Base-by-base conservation (phyloP, 2,113 vertebrate species). In the Brachypodius melanocephalos region DNA sequence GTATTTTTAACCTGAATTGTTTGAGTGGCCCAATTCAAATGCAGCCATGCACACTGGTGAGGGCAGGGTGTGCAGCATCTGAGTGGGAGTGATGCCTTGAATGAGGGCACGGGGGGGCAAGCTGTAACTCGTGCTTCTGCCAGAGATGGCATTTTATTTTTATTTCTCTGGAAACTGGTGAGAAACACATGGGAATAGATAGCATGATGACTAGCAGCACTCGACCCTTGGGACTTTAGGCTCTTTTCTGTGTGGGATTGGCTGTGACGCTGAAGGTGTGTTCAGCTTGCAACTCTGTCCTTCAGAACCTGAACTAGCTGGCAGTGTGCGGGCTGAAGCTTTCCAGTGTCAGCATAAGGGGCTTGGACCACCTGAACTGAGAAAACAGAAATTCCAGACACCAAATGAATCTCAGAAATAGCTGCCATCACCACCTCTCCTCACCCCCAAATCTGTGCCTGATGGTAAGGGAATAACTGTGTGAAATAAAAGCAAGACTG, bases 41-140 rank as follows among this genome's bases (percentile, higher is more conserved):
- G 17, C 76, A 88, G 38, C 40, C 5, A 0, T 2, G 5, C 43
- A 29, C 1, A 1, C 26, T 32, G 67, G 10, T 0, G 7, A 94
- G 76, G 83, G 26, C 91, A 62, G 54, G 0, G 17, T 20, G 55
- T 49, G 29, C 51, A 66, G 83, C 1, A 0, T 9, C 8, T 22
- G 63, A 34, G 42, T 42, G 74, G 77, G 32, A 85, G 43, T 6
- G 6, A 67, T 85, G 48, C 89, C 73, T 67, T 13, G 17, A 77
- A 42, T 0, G 2, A 21, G 17, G n/a, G 5, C 62, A 88, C 0
- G 0, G 11, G 18, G 45, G 7, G 61, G 66, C 59, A 45, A 86
- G 55, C 55, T 89, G 14, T 59, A 72, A 83, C 49, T 79, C 66
- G 5, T 22, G 10, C 32, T 78, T 62, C 63, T 74, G 68, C 51